Conservation (phyloP, 2,113 vertebrate genomes). For the Martes martes region DNA sequence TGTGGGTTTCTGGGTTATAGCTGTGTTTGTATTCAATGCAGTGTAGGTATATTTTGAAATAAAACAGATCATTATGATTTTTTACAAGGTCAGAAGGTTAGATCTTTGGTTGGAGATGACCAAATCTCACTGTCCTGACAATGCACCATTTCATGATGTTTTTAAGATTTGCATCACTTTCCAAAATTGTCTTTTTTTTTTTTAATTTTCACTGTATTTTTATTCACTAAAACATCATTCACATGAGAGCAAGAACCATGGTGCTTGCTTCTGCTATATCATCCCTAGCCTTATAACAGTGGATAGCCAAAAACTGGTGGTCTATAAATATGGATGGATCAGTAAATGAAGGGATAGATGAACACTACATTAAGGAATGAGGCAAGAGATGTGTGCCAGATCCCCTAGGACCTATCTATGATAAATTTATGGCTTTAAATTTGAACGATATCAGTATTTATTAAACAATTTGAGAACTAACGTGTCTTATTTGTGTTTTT, state of each 20-base stretch:
- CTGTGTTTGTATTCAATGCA: neutral
- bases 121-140: neutral
- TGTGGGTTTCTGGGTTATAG: neutral
- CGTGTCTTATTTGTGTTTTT: neutral
- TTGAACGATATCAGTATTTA: neutral
- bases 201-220: neutral
- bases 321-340: neutral
- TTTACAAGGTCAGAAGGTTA: neutral
- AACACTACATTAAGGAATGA: neutral
- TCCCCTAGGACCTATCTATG: neutral
- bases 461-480: neutral
- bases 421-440: neutral
- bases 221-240: neutral
- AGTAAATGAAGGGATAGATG: neutral
- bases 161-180: neutral
- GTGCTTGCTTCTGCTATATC: rapidly evolving
- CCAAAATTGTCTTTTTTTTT: neutral
- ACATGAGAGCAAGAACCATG: neutral
- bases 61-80: neutral
- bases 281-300: neutral
- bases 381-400: neutral
- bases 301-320: neutral
- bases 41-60: constrained; percentile 33
- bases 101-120: neutral
- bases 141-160: neutral